A percentile compares a stretch with the other conserved stretches of the same genome.
phyloP scores from a whole-genome alignment of 2,888 invertebrate genomes.

The Noctua pronuba region DNA sequence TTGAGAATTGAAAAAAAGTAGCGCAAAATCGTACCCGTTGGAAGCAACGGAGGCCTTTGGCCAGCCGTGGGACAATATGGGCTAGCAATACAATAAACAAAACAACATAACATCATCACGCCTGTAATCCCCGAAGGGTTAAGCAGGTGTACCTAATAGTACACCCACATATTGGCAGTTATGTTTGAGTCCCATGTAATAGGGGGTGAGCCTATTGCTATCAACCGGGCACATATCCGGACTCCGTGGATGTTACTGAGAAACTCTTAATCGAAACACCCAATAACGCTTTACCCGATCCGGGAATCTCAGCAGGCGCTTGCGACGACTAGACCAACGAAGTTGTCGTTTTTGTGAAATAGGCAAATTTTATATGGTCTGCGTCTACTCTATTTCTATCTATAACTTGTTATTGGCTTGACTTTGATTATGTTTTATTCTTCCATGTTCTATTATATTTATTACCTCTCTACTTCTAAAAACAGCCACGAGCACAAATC shows the following conservation, averaged over 20 bases:
- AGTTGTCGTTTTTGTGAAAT: not conserved
- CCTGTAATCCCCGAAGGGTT: not conserved
- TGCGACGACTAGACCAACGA: not conserved
- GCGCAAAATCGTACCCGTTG: not conserved
- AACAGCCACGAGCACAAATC: not conserved
- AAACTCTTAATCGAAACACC: not conserved
- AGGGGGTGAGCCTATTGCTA: not conserved
- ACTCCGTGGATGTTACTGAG: not conserved
- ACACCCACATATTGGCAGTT: not conserved
- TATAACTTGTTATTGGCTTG: not conserved
- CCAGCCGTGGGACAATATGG: not conserved
- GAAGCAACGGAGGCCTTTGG: not conserved
- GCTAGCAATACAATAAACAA: not conserved
- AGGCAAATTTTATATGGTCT: not conserved
- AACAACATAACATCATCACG: not conserved
- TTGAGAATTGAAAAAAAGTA: not conserved
- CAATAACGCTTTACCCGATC: not conserved
- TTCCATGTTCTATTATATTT: not conserved
- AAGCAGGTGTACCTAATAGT: not conserved
- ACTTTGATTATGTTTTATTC: not conserved
- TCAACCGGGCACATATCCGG: not conserved
- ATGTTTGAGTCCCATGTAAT: not conserved
- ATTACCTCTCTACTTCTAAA: not conserved
- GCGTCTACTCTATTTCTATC: not conserved
- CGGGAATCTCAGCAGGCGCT: not conserved